A percentile compares a stretch with the other conserved stretches of the same genome.
These are phyloP conservation scores for Poicephalus gulielmi DNA, from an alignment of 2,113 vertebrate genomes.

Conservation along the genomic window DNA sequence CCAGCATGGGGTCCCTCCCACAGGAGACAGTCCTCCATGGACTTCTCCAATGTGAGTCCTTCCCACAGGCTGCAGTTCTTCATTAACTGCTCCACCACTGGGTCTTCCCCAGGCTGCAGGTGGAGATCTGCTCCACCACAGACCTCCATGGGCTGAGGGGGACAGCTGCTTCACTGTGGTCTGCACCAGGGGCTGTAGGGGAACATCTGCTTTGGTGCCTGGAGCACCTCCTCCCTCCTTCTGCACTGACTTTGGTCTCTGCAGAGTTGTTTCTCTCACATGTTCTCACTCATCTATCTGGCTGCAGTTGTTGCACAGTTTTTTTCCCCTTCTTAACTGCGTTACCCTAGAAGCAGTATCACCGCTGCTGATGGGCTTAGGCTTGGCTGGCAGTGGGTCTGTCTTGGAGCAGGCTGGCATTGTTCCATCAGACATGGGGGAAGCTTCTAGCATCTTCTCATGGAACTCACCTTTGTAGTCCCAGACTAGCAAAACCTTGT, in stretches of 20 bases:
- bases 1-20: background rate
- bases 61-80: background rate
- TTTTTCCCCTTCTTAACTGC: background rate
- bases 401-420: accelerated
- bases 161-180: background rate
- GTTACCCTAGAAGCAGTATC: background rate
- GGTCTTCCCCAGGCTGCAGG: background rate
- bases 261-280: background rate
- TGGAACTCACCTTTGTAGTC: background rate
- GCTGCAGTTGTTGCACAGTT: background rate
- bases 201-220: background rate
- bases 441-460: background rate
- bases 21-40: background rate
- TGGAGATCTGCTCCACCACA: background rate
- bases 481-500: background rate
- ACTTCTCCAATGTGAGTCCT: background rate
- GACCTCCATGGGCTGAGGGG: background rate
- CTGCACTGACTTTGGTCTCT: background rate
- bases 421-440: background rate
- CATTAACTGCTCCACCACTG: background rate
- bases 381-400: background rate
- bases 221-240: background rate
- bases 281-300: background rate
- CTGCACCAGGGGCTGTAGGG: background rate
- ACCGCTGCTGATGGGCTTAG: too few species aligned